Conservation (phyloP, 2,113 vertebrate genomes). For the Ascaphus truei region DNA sequence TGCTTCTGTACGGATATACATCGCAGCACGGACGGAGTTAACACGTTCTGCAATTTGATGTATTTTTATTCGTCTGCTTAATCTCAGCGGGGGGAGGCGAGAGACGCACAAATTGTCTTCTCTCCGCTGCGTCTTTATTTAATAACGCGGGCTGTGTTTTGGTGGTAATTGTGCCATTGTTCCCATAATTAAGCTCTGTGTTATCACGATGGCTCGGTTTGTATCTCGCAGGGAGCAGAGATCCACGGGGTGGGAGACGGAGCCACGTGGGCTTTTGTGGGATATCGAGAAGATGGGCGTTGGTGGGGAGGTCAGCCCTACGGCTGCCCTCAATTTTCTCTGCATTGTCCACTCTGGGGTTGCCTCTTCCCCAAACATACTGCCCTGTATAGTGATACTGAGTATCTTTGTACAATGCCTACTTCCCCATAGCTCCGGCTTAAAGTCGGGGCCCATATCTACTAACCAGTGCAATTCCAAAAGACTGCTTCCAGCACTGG, state of each 20-base stretch:
- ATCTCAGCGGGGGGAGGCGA: neutral
- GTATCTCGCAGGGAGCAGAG: slow-evolving; percentile 7
- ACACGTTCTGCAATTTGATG: neutral
- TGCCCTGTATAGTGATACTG: too few species aligned
- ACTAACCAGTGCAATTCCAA: too few species aligned
- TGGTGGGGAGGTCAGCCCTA: too few species aligned
- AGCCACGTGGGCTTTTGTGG: neutral
- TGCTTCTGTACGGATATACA: neutral
- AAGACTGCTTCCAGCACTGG: too few species aligned
- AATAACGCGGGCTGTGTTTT: slow-evolving; percentile 34
- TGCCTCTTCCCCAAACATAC: neutral
- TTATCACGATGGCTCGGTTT: slow-evolving; percentile 21
- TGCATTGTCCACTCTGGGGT: too few species aligned
- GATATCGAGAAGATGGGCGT: neutral
- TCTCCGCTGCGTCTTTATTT: slow-evolving; percentile 26
- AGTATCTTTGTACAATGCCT: too few species aligned
- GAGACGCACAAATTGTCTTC: slow-evolving; percentile 16
- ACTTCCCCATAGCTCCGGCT: too few species aligned
- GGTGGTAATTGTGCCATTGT: slow-evolving; percentile 35
- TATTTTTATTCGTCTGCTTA: neutral
- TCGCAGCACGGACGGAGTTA: neutral
- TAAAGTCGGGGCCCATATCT: too few species aligned
- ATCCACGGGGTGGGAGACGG: neutral
- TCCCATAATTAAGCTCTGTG: slow-evolving; percentile 33
- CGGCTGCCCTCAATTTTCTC: too few species aligned